Percentiles rank a stretch among this genome's conserved stretches.
phyloP scores from a whole-genome alignment of 2,113 vertebrate genomes.

The Pipra filicauda region DNA sequence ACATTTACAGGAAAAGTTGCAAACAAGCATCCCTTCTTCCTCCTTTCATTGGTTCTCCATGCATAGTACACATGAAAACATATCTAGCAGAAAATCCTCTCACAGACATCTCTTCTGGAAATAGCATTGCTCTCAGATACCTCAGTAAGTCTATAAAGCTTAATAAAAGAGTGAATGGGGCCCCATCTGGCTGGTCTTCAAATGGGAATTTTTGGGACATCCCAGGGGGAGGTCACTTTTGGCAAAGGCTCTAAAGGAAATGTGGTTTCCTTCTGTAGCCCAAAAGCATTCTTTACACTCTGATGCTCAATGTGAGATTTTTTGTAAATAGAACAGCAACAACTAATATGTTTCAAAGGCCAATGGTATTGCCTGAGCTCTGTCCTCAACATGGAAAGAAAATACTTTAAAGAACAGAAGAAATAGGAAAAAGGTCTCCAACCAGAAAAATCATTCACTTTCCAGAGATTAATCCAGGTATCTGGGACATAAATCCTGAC shows the following conservation, averaged over 20 bases:
- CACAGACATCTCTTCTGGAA: not conserved
- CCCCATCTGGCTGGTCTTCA: not conserved
- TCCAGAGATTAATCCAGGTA: not conserved
- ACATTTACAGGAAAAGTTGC: not conserved
- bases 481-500: not conserved
- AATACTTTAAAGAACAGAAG: not conserved
- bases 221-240: not conserved
- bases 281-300: not conserved
- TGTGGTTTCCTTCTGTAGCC: not conserved
- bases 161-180: not conserved
- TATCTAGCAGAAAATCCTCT: not conserved
- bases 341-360: not conserved
- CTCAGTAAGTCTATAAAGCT: not conserved
- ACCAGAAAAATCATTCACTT: not conserved
- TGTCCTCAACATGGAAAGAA: not conserved
- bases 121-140: not conserved
- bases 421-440: not conserved
- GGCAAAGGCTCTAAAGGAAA: not conserved
- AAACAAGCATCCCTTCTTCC: not conserved
- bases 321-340: not conserved
- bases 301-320: not conserved
- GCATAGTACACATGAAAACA: not conserved
- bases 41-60: not conserved
- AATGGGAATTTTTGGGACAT: not conserved
- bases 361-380: not conserved